These are phyloP conservation scores for Uropsilus gracilis DNA, from an alignment of 2,113 vertebrate species.

Conservation along the genomic window DNA sequence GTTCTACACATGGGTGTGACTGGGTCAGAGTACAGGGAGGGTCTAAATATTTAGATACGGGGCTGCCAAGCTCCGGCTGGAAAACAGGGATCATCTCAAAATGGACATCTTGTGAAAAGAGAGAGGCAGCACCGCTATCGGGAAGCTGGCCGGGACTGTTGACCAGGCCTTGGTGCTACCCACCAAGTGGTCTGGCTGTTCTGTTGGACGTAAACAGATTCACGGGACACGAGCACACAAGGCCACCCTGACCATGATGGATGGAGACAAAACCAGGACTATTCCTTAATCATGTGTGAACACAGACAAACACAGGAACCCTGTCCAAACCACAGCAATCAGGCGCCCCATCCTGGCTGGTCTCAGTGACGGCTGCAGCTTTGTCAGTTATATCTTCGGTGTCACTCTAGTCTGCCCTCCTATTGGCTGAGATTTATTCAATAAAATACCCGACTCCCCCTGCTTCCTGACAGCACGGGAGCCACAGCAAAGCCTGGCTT, in stretches of 20 bases:
- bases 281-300: constrained; percentile 52
- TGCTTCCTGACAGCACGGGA: constrained; percentile 29
- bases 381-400: neutral
- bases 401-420: neutral
- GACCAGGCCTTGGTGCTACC: neutral
- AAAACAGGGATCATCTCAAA: constrained; percentile 68
- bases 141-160: constrained; percentile 9
- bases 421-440: neutral
- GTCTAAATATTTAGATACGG: constrained; percentile 74
- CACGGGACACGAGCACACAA: neutral
- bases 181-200: neutral
- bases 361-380: neutral
- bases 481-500: constrained; percentile 15
- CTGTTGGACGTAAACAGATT: constrained; percentile 29
- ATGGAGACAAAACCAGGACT: neutral
- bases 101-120: constrained; percentile 40
- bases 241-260: constrained; percentile 18
- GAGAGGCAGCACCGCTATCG: constrained; percentile 8
- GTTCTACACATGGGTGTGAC: constrained; percentile 78
- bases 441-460: neutral
- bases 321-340: constrained; percentile 56
- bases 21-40: constrained; percentile 80
- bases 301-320: constrained; percentile 25
- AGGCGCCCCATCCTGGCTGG: neutral
- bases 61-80: constrained; percentile 55